Evolutionary conservation across 92 coral and sea anemone genomes (phyloP), one percentile per base, ranked within the genome.

Genomic region (Palythoa grandis): DNA sequence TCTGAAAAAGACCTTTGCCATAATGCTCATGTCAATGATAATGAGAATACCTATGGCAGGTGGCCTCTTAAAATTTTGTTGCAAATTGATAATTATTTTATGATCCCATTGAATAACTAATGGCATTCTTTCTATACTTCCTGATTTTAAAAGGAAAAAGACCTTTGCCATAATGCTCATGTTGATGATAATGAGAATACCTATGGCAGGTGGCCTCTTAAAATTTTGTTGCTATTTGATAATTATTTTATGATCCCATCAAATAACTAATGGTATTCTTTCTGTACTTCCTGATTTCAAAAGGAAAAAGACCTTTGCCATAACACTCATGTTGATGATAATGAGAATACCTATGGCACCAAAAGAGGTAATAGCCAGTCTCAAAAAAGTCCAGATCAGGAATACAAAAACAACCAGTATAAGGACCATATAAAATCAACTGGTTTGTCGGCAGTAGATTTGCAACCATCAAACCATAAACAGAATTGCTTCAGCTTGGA

Each of bases 251-350:
- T 43, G 50, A 5, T 43, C 7, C 50, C 50, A 43, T 8, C 50
- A 43, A 43, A 43, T 43, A 43, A 43, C 50, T 43, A 43, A 43
- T 43, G 6, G 9, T 4, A 43, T 43, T 43, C 9, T 43, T 43
- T 43, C 50, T 43, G 50, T 8, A 43, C 50, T 2, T 15, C 65
- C 5, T 11, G 12, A 14, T 77, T 20, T 77, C 6, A 38, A 61
- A 71, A 79, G 84, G 84, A 79, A 79, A 80, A 80, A 65, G 85
- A 80, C 19, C 70, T 47, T 24, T 39, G 47, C 74, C 47, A 56
- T 11, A 70, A 80, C 38, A 43, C 20, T 11, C 43, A 66, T 4
- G 40, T 14, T 80, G 74, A 15, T 19, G 8, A 40, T 11, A 39
- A 47, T 66, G 74, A 47, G n/a, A 37, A 69, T 69, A 29, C 10